These are phyloP conservation scores for Drosophila pegasa DNA, from an alignment of 2,888 invertebrate species.

Conservation along the genomic window DNA sequence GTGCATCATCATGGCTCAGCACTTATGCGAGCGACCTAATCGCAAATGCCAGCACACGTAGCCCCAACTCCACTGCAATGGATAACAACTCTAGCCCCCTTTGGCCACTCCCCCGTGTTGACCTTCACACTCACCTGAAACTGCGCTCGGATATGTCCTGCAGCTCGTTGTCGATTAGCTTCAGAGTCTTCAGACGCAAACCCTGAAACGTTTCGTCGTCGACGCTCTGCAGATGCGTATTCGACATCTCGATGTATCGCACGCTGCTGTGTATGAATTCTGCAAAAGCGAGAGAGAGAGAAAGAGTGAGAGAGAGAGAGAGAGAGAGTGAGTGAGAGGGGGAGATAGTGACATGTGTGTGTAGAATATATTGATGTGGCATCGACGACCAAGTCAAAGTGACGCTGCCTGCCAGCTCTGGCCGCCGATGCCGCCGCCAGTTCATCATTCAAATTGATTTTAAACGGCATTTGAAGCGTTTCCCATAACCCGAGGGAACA, in stretches of 20 bases:
- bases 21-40: constrained; percentile 43
- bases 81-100: no score
- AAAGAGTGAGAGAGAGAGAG: constrained; percentile 22
- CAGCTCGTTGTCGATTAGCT: constrained; percentile 93
- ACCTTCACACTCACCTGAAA: constrained; percentile 88
- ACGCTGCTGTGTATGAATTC: constrained; percentile 92
- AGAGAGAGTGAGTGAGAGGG: neutral
- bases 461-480: constrained; percentile 77
- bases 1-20: constrained; percentile 63
- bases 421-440: constrained; percentile 37
- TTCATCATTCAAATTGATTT: constrained; percentile 81
- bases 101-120: no score
- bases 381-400: constrained; percentile 30
- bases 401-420: constrained; percentile 17
- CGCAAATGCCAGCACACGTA: constrained; percentile 18
- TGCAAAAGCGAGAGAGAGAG: constrained; percentile 85
- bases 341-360: neutral
- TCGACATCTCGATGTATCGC: constrained; percentile 93
- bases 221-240: constrained; percentile 91
- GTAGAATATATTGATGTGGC: constrained; percentile 30
- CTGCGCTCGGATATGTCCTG: constrained; percentile 92
- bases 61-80: constrained; percentile 1
- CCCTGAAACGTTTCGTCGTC: constrained; percentile 92
- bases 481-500: constrained; percentile 68
- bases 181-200: constrained; percentile 91